Evolutionary conservation across 2,888 invertebrate species (phyloP).

Genomic region (Apocheima hispidaria): DNA sequence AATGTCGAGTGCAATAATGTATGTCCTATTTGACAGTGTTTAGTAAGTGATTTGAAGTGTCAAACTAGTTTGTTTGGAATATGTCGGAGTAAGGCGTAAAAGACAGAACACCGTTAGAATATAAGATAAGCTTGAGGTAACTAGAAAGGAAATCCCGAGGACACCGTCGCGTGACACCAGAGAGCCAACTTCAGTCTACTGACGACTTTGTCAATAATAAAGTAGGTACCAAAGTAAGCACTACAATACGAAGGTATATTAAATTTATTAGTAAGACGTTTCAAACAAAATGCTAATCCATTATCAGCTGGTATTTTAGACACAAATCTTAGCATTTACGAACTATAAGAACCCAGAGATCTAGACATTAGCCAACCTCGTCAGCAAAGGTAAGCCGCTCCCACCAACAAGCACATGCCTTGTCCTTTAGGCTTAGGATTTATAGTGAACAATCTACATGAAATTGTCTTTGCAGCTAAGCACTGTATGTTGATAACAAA

Average conservation of each 20-base stretch:
- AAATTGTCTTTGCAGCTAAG: slow-evolving; percentile 23
- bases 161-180: no score
- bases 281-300: background rate
- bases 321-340: slow-evolving; percentile 14
- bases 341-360: slow-evolving; percentile 18
- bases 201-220: background rate
- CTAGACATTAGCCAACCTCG: slow-evolving; percentile 60
- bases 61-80: background rate
- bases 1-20: slow-evolving; percentile 31
- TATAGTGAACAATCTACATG: slow-evolving; percentile 48
- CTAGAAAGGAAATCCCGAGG: no score
- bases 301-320: slow-evolving; percentile 13
- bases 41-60: slow-evolving; percentile 1
- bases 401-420: slow-evolving; percentile 48
- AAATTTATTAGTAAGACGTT: no score
- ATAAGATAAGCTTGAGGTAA: no score
- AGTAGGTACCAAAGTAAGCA: no score
- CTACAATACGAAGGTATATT: no score
- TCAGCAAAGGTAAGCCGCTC: slow-evolving; percentile 62
- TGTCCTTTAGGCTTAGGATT: slow-evolving; percentile 56
- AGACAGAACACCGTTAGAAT: no score
- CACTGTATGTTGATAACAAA: slow-evolving; percentile 49
- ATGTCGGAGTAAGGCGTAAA: background rate
- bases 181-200: no score
- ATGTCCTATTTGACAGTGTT: slow-evolving; percentile 26